Evolutionary conservation across 2,113 vertebrate genomes (phyloP), one percentile per base, ranked within the genome.

Genomic region (Bufo bufo): DNA sequence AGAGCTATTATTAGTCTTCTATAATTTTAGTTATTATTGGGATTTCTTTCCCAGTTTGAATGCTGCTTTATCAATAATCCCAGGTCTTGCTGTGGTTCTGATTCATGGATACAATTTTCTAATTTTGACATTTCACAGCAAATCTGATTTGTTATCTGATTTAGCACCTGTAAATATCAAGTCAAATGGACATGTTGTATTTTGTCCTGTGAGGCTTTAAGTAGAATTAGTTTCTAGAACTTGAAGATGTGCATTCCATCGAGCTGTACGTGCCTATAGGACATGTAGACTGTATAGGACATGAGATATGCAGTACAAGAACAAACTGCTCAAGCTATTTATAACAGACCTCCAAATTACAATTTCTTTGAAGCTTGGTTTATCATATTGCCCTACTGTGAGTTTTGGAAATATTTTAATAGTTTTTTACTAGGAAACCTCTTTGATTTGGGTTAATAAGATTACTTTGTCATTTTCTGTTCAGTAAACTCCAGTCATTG

Each of bases 91-190:
- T 83, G 4, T 66, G 2, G 8, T 2, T 65, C 49, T 45, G 23
- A 61, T 47, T 33, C 16, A 61, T 63, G 43, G 16, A 20, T 47
- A 59, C 45, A 65, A 49, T 74, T 65, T 86, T 49, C 4, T 77
- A 50, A 65, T 50, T 47, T 10, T 77, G 72, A 77, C 45, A 49
- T 86, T 86, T 77, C 19, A 77, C 17, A 78, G 23, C 33, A 7
- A 20, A 56, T 49, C 20, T 85, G 52, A 72, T 77, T 33, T 20
- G 20, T 77, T 47, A 77, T 77, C 54, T 20, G 8, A 0, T 45
- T 20, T 33, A 85, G 16, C 66, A 85, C 52, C 33, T 58, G n/a
- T 20, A 85, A 85, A 85, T 85, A 85, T 66, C 84, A 85, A 47
- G 71, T 61, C 84, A 59, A 85, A 59, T 54, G 69, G 75, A 20